phyloP scores from a whole-genome alignment of 2,888 invertebrate genomes.

The Leptothorax acervorum region DNA sequence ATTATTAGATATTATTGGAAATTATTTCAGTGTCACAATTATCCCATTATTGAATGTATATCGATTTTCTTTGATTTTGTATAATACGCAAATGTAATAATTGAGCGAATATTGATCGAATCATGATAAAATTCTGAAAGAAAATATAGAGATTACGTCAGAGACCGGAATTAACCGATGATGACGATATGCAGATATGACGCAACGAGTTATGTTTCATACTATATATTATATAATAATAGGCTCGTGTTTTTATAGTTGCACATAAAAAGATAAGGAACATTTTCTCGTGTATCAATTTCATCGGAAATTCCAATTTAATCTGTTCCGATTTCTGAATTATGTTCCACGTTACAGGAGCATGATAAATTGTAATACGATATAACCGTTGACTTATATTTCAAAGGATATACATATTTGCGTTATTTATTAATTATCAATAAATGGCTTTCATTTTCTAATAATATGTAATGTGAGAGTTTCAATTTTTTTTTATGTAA shows the following conservation, averaged over 20 bases:
- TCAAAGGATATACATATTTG: slow-evolving; percentile 14
- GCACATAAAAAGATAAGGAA: background rate
- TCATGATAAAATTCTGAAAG: background rate
- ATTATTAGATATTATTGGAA: background rate
- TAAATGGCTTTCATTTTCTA: slow-evolving; percentile 29
- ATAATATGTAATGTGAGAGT: background rate
- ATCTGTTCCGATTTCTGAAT: slow-evolving; percentile 14
- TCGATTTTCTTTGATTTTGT: slow-evolving; percentile 8
- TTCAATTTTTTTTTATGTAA: background rate
- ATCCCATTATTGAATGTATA: slow-evolving; percentile 17
- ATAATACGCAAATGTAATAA: slow-evolving; percentile 16
- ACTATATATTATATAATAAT: background rate
- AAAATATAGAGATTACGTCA: background rate
- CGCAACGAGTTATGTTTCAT: background rate
- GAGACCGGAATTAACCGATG: background rate
- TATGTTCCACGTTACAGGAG: background rate
- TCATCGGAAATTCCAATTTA: background rate
- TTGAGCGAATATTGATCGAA: slow-evolving; percentile 5
- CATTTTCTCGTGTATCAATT: background rate
- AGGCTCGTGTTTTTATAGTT: background rate
- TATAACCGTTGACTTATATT: background rate
- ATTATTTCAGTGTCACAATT: slow-evolving; percentile 5
- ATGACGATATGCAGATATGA: background rate
- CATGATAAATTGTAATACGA: background rate
- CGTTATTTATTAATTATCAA: slow-evolving; percentile 27